Evolutionary conservation across 2,797 vertebrate genomes (phyloP).

Genomic region (Acanthis flammea): DNA sequence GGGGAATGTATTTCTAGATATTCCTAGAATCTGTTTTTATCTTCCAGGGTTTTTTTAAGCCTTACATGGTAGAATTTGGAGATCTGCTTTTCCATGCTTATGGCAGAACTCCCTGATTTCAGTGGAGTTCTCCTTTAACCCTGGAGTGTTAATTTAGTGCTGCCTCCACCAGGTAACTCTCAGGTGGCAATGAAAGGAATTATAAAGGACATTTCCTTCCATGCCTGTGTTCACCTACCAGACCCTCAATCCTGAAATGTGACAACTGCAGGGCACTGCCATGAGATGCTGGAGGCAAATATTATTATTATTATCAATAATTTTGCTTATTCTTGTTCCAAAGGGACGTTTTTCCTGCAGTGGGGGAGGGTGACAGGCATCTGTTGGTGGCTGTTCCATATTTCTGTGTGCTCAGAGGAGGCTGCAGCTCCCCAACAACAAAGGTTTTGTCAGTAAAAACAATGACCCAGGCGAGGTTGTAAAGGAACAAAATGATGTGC

Average conservation of each 20-base stretch:
- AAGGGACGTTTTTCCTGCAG: accelerated
- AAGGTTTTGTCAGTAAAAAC: slow-evolving; percentile 28
- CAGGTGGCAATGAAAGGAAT: not conserved
- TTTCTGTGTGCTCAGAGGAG: not conserved
- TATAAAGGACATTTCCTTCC: not conserved
- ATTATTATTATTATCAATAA: not conserved
- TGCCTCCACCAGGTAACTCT: not conserved
- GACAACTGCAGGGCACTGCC: not conserved
- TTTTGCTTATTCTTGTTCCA: not conserved
- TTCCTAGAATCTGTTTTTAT: not conserved
- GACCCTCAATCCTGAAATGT: not conserved
- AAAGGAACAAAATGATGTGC: slow-evolving; percentile 6
- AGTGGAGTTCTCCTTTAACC: not conserved
- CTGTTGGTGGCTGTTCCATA: not conserved
- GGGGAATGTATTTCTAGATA: not conserved
- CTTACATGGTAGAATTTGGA: not conserved
- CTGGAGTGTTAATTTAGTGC: not conserved
- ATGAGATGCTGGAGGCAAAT: not conserved
- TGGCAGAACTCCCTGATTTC: not conserved
- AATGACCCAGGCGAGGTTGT: not conserved
- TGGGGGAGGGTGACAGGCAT: not conserved
- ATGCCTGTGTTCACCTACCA: not conserved
- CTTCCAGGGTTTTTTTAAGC: not conserved
- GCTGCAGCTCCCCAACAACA: not conserved
- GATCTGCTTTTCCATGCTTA: not conserved